These are phyloP conservation scores for Dysmachus trigonus DNA, from an alignment of 2,888 invertebrate species.

Conservation along the genomic window DNA sequence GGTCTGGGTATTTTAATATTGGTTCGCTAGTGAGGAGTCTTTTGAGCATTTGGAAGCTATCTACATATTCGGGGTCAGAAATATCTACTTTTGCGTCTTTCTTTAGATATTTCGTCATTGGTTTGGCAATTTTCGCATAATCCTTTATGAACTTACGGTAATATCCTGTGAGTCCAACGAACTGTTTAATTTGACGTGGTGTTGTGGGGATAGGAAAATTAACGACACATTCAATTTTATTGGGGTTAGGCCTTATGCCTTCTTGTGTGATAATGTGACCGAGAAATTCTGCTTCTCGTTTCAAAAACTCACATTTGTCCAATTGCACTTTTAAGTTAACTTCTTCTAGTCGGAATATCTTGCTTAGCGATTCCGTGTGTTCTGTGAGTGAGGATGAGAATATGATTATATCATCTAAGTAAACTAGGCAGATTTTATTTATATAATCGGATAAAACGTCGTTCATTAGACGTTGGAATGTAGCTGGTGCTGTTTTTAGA, in stretches of 20 bases:
- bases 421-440: slow-evolving; percentile 45
- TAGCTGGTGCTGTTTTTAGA: slow-evolving; percentile 44
- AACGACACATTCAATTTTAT: slow-evolving; percentile 38
- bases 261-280: too few species aligned
- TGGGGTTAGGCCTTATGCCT: slow-evolving; percentile 47
- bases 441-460: slow-evolving; percentile 43
- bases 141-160: slow-evolving; percentile 19
- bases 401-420: slow-evolving; percentile 48
- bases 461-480: slow-evolving; percentile 50
- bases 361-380: slow-evolving; percentile 29
- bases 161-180: slow-evolving; percentile 1
- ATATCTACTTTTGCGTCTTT: neutral
- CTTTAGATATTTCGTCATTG: neutral
- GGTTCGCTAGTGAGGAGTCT: neutral
- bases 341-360: slow-evolving; percentile 42
- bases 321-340: slow-evolving; percentile 44
- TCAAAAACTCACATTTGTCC: slow-evolving; percentile 48
- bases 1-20: neutral
- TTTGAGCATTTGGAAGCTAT: neutral
- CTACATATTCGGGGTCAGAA: neutral
- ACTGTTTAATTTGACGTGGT: slow-evolving; percentile 1
- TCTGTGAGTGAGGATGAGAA: slow-evolving; percentile 46
- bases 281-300: slow-evolving; percentile 45
- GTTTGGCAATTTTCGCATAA: neutral
- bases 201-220: neutral